phyloP scores from a whole-genome alignment of 2,797 vertebrate species.

The Steatocranus sp. region DNA sequence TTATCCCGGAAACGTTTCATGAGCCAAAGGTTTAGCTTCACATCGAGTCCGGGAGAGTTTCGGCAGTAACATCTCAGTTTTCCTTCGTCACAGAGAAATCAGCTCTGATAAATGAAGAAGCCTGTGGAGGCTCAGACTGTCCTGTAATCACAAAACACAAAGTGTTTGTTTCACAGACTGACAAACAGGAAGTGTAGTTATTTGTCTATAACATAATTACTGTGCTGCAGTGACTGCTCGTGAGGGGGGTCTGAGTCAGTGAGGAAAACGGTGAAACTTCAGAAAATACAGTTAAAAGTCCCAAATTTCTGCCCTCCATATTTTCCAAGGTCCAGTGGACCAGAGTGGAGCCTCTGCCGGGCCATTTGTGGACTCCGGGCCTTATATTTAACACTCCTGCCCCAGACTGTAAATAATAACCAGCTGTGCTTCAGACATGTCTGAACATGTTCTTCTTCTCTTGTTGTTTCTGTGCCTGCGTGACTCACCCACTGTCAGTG shows the following conservation, averaged over 20 bases:
- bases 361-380: not conserved
- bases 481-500: fast-evolving
- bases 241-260: fast-evolving
- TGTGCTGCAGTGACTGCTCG: fast-evolving
- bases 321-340: not conserved
- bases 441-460: not conserved
- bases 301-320: not conserved
- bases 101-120: not conserved
- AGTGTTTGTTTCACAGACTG: not conserved
- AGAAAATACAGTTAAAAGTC: not conserved
- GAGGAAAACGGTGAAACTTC: fast-evolving
- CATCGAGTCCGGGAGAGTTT: not conserved
- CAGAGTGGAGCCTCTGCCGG: fast-evolving
- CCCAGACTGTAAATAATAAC: not conserved
- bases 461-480: not conserved
- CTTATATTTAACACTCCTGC: not conserved
- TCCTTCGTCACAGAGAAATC: not conserved
- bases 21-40: not conserved
- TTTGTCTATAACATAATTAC: not conserved
- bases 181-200: not conserved
- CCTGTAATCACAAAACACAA: not conserved
- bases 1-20: not conserved
- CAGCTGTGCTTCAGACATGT: not conserved
- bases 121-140: not conserved
- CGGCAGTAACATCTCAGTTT: fast-evolving